Percentiles rank a stretch among this genome's conserved stretches.
phyloP scores from a whole-genome alignment of 2,113 vertebrate species.

The Anguilla japonica region DNA sequence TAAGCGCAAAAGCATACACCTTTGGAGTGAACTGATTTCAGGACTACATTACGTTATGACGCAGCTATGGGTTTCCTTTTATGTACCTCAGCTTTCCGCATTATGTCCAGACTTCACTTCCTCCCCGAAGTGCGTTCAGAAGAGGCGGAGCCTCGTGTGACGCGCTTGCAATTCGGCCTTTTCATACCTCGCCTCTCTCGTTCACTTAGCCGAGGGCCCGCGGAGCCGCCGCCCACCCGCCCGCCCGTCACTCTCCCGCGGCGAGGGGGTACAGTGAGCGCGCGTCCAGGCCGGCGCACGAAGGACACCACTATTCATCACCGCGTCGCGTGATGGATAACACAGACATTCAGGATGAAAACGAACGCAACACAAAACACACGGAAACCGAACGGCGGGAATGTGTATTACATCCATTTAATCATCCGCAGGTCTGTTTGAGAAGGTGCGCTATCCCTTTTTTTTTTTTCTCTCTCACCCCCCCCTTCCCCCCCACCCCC shows the following conservation, averaged over 20 bases:
- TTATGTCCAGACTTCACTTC: not conserved
- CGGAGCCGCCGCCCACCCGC: not conserved
- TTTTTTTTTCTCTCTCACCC: too few relatives aligned
- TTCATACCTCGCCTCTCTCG: constrained; percentile 20
- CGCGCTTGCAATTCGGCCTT: constrained; percentile 14
- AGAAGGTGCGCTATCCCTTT: constrained; percentile 30
- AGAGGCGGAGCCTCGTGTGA: not conserved
- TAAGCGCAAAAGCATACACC: not conserved
- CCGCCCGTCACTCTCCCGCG: not conserved
- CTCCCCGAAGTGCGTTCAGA: not conserved
- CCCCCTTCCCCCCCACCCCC: too few relatives aligned
- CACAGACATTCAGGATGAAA: constrained; percentile 65
- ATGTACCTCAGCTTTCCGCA: constrained; percentile 9
- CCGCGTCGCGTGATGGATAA: constrained; percentile 63
- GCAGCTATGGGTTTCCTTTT: constrained; percentile 13
- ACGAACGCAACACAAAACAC: constrained; percentile 67
- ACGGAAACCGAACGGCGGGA: constrained; percentile 63
- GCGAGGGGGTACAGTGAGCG: constrained; percentile 11
- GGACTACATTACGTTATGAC: constrained; percentile 1
- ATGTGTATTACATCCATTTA: constrained; percentile 76
- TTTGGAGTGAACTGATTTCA: constrained; percentile 5
- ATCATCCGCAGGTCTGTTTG: constrained; percentile 59
- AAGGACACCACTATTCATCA: constrained; percentile 73
- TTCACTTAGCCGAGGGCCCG: constrained; percentile 4
- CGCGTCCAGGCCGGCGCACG: constrained; percentile 63